Base-by-base conservation (phyloP, 2,797 vertebrate genomes). In the Mormyrops attenuatus region DNA sequence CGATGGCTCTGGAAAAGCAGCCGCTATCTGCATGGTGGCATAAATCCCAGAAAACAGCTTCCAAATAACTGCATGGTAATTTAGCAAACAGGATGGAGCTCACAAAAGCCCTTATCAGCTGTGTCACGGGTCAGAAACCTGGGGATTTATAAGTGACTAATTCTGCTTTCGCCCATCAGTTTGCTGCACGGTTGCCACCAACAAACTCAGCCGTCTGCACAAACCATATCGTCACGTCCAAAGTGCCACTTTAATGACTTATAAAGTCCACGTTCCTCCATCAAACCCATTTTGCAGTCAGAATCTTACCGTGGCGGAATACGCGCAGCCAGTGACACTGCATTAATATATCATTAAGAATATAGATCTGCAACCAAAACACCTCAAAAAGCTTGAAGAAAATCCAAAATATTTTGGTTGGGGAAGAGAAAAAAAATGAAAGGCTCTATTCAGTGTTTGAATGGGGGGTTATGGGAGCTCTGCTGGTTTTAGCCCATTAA, bases 401-500 rank as follows among this genome's bases (percentile, higher is more conserved):
- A 49, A n/a, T 47, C 52, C 9, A 30, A 63, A 85, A 89, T 41
- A 60, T 41, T 84, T 85, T 66, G 38, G 26, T 47, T 85, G n/a
- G 20, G 20, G 82, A 89, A 7, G 47, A 9, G 15, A 44, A 85
- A 44, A 85, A 49, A 50, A 44, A 89, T 86, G 1, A 91, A 91
- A 90, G 89, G 47, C 0, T 55, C 55, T 26, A 87, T 85, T 90
- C 52, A 89, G 30, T 44, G 84, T 90, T 90, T 90, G 57, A 92
- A 95, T 93, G 95, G 94, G 93, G 92, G 95, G 93, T 90, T 92
- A 92, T 91, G 90, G 92, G 82, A 90, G 86, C 93, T 92, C 92
- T 94, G 94, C 92, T 92, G 92, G 94, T 95, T 94, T 95, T 93
- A 93, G 93, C 90, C 91, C 92, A 95, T 97, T 97, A 96, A 94